These are phyloP conservation scores for Perithous albicinctus DNA, from an alignment of 2,888 invertebrate genomes.

Conservation along the genomic window DNA sequence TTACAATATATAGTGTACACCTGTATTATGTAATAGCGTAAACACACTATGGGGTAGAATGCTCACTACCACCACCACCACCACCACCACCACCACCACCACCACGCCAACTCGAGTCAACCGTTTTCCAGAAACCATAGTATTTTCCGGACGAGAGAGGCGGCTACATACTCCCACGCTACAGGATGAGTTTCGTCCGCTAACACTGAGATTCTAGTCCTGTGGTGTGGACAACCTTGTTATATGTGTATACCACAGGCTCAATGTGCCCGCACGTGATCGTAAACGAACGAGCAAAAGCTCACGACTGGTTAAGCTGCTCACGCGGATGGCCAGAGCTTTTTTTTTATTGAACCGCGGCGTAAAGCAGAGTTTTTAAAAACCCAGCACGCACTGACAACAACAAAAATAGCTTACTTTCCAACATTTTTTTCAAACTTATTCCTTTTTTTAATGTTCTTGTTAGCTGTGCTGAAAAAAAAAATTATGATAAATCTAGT, in stretches of 20 bases:
- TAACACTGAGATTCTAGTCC: background rate
- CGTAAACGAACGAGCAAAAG: background rate
- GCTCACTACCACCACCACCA: background rate
- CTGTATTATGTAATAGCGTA: background rate
- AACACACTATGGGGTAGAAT: background rate
- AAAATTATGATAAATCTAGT: too few relatives aligned
- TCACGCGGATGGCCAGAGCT: background rate
- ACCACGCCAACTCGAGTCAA: background rate
- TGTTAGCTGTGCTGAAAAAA: background rate
- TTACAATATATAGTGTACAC: background rate
- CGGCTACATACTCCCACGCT: background rate
- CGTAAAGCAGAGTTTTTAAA: background rate
- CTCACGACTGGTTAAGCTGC: background rate
- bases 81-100: too few relatives aligned
- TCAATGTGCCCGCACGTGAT: background rate
- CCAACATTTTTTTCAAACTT: background rate
- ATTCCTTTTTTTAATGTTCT: background rate
- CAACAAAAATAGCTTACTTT: background rate
- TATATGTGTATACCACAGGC: background rate
- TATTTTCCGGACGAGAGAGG: background rate
- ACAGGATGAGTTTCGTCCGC: background rate
- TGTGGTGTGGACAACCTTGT: background rate
- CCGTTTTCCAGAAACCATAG: background rate
- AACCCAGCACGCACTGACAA: background rate
- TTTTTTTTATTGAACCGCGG: slow-evolving; percentile 1